phyloP scores from a whole-genome alignment of 2,888 invertebrate species.

The Scaptomyza tumidula region DNA sequence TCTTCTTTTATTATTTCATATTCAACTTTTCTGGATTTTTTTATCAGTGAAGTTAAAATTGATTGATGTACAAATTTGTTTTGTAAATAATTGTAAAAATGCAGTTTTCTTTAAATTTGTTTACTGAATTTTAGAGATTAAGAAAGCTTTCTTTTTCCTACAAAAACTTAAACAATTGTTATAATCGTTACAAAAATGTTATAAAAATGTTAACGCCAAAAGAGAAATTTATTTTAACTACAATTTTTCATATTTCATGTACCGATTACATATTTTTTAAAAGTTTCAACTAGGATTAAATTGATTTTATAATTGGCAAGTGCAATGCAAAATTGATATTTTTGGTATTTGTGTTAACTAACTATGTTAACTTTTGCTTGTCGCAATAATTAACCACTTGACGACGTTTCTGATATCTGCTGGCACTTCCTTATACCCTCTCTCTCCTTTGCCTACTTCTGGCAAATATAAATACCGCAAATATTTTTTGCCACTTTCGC shows the following conservation, averaged over 20 bases:
- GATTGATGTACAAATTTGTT: no score
- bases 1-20: no score
- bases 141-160: no score
- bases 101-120: no score
- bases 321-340: constrained; percentile 19
- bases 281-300: neutral
- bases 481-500: constrained; percentile 45
- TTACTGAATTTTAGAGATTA: no score
- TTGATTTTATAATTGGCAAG: constrained; percentile 3
- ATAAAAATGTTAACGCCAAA: no score
- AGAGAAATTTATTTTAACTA: neutral
- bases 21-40: no score
- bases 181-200: no score
- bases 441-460: neutral
- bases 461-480: neutral
- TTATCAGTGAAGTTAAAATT: no score
- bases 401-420: constrained; percentile 14
- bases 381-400: constrained; percentile 46
- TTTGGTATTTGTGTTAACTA: constrained; percentile 21
- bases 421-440: neutral
- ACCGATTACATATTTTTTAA: neutral
- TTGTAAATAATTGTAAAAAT: no score
- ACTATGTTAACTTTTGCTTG: no score
- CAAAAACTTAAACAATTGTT: no score
- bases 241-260: neutral